Evolutionary conservation across 2,888 invertebrate genomes (phyloP).

Genomic region (Kuschelorhynchus macadamiae): DNA sequence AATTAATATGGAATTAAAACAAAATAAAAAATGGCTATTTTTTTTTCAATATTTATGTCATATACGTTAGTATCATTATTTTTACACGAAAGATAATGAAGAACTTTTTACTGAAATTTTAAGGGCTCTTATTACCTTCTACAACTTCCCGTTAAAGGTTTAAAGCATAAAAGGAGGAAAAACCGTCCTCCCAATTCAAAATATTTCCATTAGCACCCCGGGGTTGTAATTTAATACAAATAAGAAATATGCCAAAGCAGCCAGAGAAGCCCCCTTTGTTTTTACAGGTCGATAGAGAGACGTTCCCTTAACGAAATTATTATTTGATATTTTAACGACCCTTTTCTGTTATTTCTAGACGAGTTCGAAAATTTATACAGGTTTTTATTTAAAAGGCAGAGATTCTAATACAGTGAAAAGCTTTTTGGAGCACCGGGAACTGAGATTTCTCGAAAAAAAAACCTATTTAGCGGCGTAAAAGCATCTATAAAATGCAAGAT

Average conservation of each 20-base stretch:
- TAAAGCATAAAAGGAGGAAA: no score
- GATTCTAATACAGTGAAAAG: conserved; percentile 39
- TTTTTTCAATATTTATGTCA: no score
- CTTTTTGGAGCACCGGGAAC: conserved; percentile 24
- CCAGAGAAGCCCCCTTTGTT: conserved; percentile 5
- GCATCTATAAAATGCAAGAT: conserved; percentile 40
- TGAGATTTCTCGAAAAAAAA: conserved; percentile 35
- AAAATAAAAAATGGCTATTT: no score
- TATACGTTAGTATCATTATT: no score
- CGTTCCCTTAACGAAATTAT: conserved; percentile 10
- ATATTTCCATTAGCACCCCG: no score
- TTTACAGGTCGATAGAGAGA: conserved; percentile 14
- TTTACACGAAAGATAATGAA: no score
- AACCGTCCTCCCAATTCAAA: no score
- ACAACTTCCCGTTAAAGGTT: no score
- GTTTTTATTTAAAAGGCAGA: conserved; percentile 34
- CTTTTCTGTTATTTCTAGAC: conserved; percentile 37
- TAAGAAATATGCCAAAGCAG: conserved; percentile 5
- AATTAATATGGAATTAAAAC: no score
- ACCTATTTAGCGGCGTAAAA: conserved; percentile 32
- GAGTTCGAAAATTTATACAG: conserved; percentile 28
- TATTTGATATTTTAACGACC: conserved; percentile 27
- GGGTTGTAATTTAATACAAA: not conserved
- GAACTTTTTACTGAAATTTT: no score
- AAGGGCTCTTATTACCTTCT: no score